These are phyloP conservation scores for Artemia franciscana DNA, from an alignment of 1,140 invertebrate genomes.

Conservation along the genomic window DNA sequence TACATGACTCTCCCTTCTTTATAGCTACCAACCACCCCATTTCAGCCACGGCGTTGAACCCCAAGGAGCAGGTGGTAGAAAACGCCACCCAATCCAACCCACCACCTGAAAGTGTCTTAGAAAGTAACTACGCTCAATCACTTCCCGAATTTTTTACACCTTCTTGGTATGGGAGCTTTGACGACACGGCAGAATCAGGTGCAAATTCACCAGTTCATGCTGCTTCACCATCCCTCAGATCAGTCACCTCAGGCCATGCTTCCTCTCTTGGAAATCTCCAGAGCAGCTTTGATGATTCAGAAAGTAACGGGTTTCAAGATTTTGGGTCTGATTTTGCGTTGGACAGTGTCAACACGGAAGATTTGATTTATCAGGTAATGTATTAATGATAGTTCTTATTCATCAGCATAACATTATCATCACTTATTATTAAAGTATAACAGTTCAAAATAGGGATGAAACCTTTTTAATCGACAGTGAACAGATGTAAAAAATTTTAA, in stretches of 20 bases:
- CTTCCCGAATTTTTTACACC: neutral
- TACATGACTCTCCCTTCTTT: no score
- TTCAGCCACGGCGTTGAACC: neutral
- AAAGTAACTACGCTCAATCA: neutral
- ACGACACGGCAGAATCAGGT: neutral
- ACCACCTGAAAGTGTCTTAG: neutral
- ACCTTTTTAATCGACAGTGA: no score
- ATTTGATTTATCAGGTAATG: neutral
- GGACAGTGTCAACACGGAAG: neutral
- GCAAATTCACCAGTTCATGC: neutral
- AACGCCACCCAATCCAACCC: neutral
- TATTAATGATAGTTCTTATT: no score
- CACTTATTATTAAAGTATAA: no score
- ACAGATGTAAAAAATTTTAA: no score
- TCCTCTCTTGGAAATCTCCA: slow-evolving; percentile 4
- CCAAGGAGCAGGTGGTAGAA: neutral
- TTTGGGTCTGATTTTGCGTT: neutral
- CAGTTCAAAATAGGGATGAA: no score
- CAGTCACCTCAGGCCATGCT: neutral
- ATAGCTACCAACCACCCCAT: no score
- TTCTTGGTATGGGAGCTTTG: neutral
- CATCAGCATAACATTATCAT: no score
- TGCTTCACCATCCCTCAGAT: neutral
- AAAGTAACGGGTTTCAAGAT: slow-evolving; percentile 8
- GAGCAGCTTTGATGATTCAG: slow-evolving; percentile 10